Conservation (phyloP, 2,888 invertebrate species). For the Mesorhabditis spiculigera region DNA sequence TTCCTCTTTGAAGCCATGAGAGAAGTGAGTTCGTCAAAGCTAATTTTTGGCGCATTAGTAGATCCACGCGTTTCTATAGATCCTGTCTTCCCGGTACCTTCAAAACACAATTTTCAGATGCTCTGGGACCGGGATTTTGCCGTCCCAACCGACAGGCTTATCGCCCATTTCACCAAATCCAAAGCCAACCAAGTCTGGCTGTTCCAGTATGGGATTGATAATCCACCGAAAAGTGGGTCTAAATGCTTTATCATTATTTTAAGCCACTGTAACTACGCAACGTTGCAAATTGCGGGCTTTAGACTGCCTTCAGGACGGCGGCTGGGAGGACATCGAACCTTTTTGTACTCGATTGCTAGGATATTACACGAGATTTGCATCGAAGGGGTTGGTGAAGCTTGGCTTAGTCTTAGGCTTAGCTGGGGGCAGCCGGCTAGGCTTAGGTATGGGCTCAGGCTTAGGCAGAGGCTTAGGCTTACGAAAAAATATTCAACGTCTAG, state of each 20-base stretch:
- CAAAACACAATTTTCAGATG: constrained; percentile 13
- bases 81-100: not conserved
- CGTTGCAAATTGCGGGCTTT: not conserved
- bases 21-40: constrained; percentile 10
- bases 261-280: not conserved
- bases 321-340: constrained; percentile 11
- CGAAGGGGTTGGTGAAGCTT: constrained; percentile 11
- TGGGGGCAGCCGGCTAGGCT: too few relatives aligned
- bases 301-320: constrained; percentile 14
- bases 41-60: not conserved
- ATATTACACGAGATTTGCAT: constrained; percentile 20
- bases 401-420: not conserved
- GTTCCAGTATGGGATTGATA: constrained; percentile 18
- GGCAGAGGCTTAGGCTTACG: too few relatives aligned
- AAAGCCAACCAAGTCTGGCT: constrained; percentile 21
- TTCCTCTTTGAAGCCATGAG: constrained; percentile 16
- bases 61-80: too few relatives aligned
- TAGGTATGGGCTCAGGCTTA: too few relatives aligned
- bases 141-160: constrained; percentile 13
- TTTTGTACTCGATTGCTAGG: constrained; percentile 18
- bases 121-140: constrained; percentile 17
- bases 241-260: not conserved
- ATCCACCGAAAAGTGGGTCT: constrained; percentile 8
- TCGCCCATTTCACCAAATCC: constrained; percentile 11
- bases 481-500: too few relatives aligned